Evolutionary conservation across 2,797 vertebrate genomes (phyloP).

Genomic region (Typhlichthys subterraneus): DNA sequence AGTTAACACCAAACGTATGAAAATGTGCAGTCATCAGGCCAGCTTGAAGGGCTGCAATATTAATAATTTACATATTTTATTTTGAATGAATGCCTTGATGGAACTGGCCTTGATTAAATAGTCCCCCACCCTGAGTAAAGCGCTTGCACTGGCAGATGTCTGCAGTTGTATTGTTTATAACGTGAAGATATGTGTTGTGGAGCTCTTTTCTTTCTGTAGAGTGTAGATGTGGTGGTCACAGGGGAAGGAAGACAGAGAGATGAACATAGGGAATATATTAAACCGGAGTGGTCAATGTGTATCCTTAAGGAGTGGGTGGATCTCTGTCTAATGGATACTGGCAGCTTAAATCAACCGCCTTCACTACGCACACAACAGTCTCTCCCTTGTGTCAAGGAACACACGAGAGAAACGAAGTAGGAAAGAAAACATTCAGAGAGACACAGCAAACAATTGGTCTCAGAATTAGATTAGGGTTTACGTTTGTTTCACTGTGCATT

Average conservation of each 20-base stretch:
- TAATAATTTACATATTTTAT: too few species aligned
- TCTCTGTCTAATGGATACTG: slow-evolving; percentile 25
- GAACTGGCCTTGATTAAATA: too few species aligned
- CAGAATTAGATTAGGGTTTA: too few species aligned
- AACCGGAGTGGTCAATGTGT: not conserved
- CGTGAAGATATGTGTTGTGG: too few species aligned
- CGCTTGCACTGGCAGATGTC: too few species aligned
- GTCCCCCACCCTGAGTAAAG: too few species aligned
- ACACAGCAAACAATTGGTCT: not conserved
- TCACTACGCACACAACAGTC: slow-evolving; percentile 25
- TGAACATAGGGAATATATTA: slow-evolving; percentile 21
- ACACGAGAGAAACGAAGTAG: slow-evolving; percentile 16
- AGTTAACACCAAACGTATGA: too few species aligned
- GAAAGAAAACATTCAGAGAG: slow-evolving; percentile 16
- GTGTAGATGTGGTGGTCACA: not conserved
- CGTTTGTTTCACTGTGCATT: too few species aligned
- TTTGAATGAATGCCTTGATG: too few species aligned
- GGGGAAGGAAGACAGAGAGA: slow-evolving; percentile 7
- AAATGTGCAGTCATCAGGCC: too few species aligned
- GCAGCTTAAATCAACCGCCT: slow-evolving; percentile 37
- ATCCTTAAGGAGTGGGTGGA: slow-evolving; percentile 31
- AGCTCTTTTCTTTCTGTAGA: not conserved
- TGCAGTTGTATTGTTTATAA: too few species aligned
- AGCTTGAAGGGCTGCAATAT: too few species aligned
- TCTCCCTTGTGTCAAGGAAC: slow-evolving; percentile 17